phyloP scores from a whole-genome alignment of 2,888 invertebrate genomes.

The Cheilosia impressa region DNA sequence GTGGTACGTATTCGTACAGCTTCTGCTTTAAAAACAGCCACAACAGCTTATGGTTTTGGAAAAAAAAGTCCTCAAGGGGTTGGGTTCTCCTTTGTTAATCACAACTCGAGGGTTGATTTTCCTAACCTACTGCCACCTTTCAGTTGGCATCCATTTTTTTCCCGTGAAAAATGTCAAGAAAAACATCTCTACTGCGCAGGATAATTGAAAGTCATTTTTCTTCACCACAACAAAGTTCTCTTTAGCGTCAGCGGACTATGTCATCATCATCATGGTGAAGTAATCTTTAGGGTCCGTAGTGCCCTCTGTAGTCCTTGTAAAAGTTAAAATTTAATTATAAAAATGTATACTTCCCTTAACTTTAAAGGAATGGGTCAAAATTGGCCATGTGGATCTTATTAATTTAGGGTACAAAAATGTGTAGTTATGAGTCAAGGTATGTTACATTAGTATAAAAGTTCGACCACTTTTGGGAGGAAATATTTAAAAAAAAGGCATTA shows the following conservation, averaged over 20 bases:
- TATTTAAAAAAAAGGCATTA: too few species aligned
- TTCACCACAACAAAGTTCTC: constrained; percentile 11
- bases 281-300: background rate
- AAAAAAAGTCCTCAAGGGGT: background rate
- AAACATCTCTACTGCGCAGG: constrained; percentile 34
- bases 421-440: too few species aligned
- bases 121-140: constrained; percentile 57
- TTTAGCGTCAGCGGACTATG: background rate
- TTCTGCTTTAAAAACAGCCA: too few species aligned
- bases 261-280: background rate
- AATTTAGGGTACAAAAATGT: too few species aligned
- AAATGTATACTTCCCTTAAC: too few species aligned
- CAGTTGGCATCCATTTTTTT: background rate
- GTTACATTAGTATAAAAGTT: too few species aligned
- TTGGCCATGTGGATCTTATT: too few species aligned
- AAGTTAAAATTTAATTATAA: too few species aligned
- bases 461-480: too few species aligned
- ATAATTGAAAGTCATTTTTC: constrained; percentile 5
- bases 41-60: background rate
- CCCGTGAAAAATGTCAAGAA: background rate
- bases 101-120: constrained; percentile 18
- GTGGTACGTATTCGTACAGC: too few species aligned
- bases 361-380: too few species aligned
- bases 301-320: too few species aligned
- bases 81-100: constrained; percentile 26